Conservation (phyloP, 2,797 vertebrate genomes). For the Pseudochirops corinnae region DNA sequence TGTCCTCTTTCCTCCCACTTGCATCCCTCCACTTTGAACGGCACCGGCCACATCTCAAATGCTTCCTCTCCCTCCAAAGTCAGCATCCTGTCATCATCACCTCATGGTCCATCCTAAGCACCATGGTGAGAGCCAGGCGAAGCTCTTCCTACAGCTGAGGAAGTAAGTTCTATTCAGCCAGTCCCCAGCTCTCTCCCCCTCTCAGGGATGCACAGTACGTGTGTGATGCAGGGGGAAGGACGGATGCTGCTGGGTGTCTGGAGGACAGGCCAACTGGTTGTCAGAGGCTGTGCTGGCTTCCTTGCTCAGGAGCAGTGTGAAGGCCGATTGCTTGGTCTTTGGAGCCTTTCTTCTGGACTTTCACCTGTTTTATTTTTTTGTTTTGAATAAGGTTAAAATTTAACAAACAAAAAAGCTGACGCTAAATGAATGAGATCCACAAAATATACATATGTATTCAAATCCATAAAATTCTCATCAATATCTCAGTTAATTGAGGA, state of each 20-base stretch:
- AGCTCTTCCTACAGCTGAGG: neutral
- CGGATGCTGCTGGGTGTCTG: neutral
- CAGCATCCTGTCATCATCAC: neutral
- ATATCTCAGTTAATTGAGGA: neutral
- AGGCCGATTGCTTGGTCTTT: neutral
- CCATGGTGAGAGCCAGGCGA: neutral
- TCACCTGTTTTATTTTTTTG: neutral
- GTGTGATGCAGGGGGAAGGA: neutral
- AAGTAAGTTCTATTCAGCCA: neutral
- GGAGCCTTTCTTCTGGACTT: neutral
- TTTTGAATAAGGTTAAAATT: neutral
- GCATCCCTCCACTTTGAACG: neutral
- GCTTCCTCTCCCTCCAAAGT: neutral
- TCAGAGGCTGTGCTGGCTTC: neutral
- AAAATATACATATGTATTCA: neutral
- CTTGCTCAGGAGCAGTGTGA: neutral
- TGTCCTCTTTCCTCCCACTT: neutral
- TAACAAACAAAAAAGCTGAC: neutral
- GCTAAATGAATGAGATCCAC: neutral
- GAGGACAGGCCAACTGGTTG: neutral
- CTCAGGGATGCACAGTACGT: rapidly evolving
- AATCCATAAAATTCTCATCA: neutral
- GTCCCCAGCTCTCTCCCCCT: too few species aligned
- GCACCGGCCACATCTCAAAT: neutral
- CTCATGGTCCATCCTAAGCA: neutral